Base-by-base conservation (phyloP, 2,888 invertebrate species). In the Noctua fimbriata region DNA sequence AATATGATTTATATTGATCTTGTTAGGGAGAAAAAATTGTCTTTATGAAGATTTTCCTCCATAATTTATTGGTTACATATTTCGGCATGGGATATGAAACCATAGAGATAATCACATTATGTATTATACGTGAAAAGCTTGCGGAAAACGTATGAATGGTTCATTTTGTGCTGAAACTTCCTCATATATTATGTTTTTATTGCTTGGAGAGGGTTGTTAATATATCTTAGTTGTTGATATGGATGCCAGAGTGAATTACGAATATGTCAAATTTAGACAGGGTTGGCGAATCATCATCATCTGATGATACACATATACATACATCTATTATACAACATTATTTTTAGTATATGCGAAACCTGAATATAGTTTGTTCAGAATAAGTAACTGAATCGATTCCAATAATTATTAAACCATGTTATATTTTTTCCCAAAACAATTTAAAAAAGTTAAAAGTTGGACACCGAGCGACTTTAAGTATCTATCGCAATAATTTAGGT, bases 1-100 rank as follows among this genome's bases (percentile, higher is more conserved):
- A 84, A 75, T 75, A 28, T 55, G 21, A 81, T 85, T 67, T 44
- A 60, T 85, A 65, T 76, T 36, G 67, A 85, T 81, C 65, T 58
- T 21, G 49, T 81, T 81, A 55, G 41, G n/a, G 16, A 60, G 32
- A 6, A 63, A 55, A 76, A 72, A 63, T 70, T 75, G 67, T 72
- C 63, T 69, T 58, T 71, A 74, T 55, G 60, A 70, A 70, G 36
- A 67, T 16, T 32, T 60, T 60, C 24, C 36, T 18, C 32, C 63
- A 41, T 70, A 71, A 84, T 67, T 58, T 81, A 63, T 79, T 73
- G 47, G 7, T 49, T 16, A 41, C 36, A 47, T 78, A 71, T 69
- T 71, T 44, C 58, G 71, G 32, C 69, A 72, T 14, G 58, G 28
- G 41, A 60, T 44, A 78, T 28, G 36, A 69, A 71, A 83, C 52